These are phyloP conservation scores for Vollenhovia emeryi DNA, from an alignment of 1,140 invertebrate genomes.

Conservation along the genomic window DNA sequence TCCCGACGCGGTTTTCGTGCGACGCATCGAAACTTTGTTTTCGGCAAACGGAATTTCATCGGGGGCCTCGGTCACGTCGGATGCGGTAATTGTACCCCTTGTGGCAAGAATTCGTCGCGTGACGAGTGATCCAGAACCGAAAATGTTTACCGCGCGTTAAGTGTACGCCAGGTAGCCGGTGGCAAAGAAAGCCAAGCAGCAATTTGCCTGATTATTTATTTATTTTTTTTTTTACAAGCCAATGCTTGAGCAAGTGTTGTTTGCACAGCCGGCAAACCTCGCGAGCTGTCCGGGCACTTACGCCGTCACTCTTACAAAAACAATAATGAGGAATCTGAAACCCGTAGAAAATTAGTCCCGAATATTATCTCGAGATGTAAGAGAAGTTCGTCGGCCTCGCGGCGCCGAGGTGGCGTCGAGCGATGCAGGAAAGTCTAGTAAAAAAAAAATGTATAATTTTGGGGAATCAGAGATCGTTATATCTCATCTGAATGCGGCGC, in stretches of 20 bases:
- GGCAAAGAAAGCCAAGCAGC: slow-evolving; percentile 9
- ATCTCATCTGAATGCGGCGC: background rate
- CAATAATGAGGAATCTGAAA: slow-evolving; percentile 42
- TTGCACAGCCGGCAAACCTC: slow-evolving; percentile 24
- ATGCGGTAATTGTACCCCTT: slow-evolving; percentile 22
- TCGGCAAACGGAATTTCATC: slow-evolving; percentile 36
- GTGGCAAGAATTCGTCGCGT: slow-evolving; percentile 31
- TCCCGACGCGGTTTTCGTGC: slow-evolving; percentile 18
- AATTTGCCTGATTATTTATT: slow-evolving; percentile 26
- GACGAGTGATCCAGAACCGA: slow-evolving; percentile 47
- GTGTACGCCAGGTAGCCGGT: background rate
- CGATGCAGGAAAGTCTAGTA: background rate
- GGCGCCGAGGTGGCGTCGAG: slow-evolving; percentile 14
- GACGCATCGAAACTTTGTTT: slow-evolving; percentile 11
- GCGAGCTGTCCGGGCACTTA: background rate
- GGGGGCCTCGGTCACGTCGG: slow-evolving; percentile 9
- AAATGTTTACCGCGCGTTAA: slow-evolving; percentile 23
- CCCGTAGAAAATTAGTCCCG: slow-evolving; percentile 25
- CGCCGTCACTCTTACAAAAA: slow-evolving; percentile 31
- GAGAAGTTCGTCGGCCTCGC: background rate
- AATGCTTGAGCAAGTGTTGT: slow-evolving; percentile 49
- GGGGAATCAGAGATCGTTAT: background rate
- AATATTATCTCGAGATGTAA: background rate
- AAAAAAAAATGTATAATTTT: slow-evolving; percentile 30
- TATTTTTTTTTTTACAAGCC: slow-evolving; percentile 25